phyloP scores from a whole-genome alignment of 2,888 invertebrate genomes.

The Dioctria rufipes region DNA sequence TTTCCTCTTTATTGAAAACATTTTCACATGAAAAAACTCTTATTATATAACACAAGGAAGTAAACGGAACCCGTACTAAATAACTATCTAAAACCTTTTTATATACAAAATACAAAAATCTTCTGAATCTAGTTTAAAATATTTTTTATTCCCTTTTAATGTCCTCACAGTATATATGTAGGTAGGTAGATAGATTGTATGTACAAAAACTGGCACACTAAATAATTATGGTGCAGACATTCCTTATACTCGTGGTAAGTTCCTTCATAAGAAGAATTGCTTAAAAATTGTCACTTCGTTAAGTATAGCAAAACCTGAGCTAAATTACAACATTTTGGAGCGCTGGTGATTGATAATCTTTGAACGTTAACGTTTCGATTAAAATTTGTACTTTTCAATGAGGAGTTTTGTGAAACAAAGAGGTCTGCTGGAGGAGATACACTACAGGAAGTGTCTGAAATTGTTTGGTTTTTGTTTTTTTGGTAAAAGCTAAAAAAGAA shows the following conservation, averaged over 20 bases:
- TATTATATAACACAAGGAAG: conserved; percentile 30
- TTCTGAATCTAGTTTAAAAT: conserved; percentile 43
- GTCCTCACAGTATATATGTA: background rate
- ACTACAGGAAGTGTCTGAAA: background rate
- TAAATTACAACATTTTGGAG: conserved; percentile 22
- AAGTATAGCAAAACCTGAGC: conserved; percentile 47
- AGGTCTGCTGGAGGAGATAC: background rate
- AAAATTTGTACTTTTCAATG: conserved; percentile 44
- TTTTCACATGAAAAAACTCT: conserved; percentile 27
- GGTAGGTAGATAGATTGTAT: too few species aligned
- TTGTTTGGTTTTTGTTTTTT: background rate
- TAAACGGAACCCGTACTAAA: conserved; percentile 43
- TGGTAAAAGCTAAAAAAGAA: conserved; percentile 5
- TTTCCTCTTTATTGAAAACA: conserved; percentile 11
- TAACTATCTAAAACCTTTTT: conserved; percentile 45
- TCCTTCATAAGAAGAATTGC: background rate
- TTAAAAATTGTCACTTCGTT: background rate
- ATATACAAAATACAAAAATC: conserved; percentile 44
- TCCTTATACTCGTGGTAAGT: conserved; percentile 1
- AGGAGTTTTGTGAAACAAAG: conserved; percentile 1
- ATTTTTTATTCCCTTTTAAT: conserved; percentile 1
- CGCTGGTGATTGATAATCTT: conserved; percentile 5
- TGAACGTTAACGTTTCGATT: background rate
- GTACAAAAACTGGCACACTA: too few species aligned
- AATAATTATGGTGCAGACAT: background rate